Base-by-base conservation (phyloP, 2,797 vertebrate genomes). In the Nannoperca obscura region DNA sequence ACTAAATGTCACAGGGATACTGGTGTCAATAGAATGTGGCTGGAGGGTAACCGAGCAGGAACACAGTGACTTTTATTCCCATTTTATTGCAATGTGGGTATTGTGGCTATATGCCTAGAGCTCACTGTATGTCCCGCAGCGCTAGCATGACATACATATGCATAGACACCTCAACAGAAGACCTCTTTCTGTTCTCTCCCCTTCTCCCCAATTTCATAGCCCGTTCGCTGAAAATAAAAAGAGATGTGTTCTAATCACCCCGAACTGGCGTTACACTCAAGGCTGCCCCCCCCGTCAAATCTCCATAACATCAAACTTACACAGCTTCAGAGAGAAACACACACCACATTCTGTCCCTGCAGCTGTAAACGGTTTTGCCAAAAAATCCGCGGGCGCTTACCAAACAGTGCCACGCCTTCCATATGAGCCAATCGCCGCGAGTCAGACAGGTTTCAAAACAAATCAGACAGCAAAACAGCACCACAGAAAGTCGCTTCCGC, bases 321-420 rank as follows among this genome's bases (percentile, higher is more conserved):
- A 80, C 65, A 65, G 67, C 54, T 75, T 72, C 60, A 55, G 74
- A 75, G 76, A 79, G 63, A 72, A 80, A 86, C 64, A 74, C 86
- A 81, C 78, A 79, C 76, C 81, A 71, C 84, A 85, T 71, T 89
- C 73, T 78, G 79, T 86, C 84, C 82, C 84, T 68, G 73, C 81
- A 91, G 89, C 89, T 91, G 91, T 78, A 66, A 86, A 75, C 5
- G 60, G 76, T 71, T 90, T 89, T 81, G 83, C 83, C 86, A 82
- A 87, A 86, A 84, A 83, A 69, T 82, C 76, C 9, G 0, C 19
- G 10, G 82, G 78, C 69, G 54, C 78, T 87, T 71, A 84, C 78
- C 80, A 89, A 91, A 91, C 50, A 55, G 27, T 50, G 73, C 82
- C 89, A 84, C 87, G 42, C 86, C 87, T 88, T 88, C 86, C 65